Conservation (phyloP, 2,797 vertebrate species). For the Microhierax caerulescens region DNA sequence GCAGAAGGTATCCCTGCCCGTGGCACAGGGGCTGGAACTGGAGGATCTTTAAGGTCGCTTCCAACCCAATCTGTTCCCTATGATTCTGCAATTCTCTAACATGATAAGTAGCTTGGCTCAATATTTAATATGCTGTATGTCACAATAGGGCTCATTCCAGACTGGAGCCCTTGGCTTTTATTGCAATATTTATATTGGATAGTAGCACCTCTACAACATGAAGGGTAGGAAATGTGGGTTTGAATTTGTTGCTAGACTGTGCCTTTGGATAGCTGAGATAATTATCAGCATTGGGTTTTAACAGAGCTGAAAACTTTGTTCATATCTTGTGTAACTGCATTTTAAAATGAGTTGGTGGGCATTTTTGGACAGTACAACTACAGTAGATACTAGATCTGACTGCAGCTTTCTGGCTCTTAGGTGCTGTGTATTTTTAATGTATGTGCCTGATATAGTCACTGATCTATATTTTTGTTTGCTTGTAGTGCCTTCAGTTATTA, state of each 20-base stretch:
- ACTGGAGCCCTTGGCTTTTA: not conserved
- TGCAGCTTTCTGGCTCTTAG: not conserved
- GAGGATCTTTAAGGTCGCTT: too few species aligned
- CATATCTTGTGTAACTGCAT: not conserved
- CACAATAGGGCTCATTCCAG: not conserved
- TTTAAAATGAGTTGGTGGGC: not conserved
- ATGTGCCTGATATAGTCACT: not conserved
- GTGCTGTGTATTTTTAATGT: not conserved
- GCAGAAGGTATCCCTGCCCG: too few species aligned
- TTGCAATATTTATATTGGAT: accelerated
- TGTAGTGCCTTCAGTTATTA: not conserved
- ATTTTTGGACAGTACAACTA: not conserved
- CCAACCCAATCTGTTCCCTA: too few species aligned
- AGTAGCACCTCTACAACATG: accelerated
- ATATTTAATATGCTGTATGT: not conserved
- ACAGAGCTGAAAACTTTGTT: not conserved
- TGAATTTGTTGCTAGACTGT: not conserved
- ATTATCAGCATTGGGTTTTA: not conserved
- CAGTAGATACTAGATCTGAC: not conserved
- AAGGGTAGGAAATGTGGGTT: not conserved
- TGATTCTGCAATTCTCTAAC: too few species aligned
- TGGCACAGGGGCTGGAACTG: too few species aligned
- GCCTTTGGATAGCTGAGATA: not conserved
- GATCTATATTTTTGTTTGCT: not conserved
- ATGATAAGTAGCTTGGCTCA: not conserved